Conservation (phyloP, 2,888 invertebrate species). For the Beris morrisii region DNA sequence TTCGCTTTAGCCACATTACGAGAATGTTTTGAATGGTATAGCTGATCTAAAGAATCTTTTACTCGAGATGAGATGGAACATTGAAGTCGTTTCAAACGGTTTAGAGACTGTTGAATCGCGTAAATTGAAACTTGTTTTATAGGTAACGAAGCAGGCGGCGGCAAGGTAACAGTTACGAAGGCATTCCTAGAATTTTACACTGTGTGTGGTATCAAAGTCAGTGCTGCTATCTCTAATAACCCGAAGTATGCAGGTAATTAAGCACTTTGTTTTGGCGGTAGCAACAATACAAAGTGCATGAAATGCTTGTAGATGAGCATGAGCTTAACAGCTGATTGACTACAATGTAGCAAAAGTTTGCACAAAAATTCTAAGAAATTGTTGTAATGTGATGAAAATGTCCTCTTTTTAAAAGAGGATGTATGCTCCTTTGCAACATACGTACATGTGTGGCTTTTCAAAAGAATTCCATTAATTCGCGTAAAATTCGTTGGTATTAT, state of each 20-base stretch:
- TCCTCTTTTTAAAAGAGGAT: too few relatives aligned
- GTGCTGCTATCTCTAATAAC: not conserved
- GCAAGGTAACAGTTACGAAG: conserved; percentile 22
- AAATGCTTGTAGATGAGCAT: not conserved
- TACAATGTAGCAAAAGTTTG: too few relatives aligned
- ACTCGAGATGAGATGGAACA: conserved; percentile 7
- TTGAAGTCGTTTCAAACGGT: conserved; percentile 10
- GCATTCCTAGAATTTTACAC: conserved; percentile 28
- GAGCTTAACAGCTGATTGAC: not conserved
- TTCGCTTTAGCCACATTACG: conserved; percentile 3
- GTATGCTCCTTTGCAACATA: too few relatives aligned
- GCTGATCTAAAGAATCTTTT: conserved; percentile 11
- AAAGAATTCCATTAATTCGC: too few relatives aligned
- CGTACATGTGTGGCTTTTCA: too few relatives aligned
- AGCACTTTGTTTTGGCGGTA: conserved; percentile 18
- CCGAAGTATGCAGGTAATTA: conserved; percentile 7
- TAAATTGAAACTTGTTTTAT: conserved; percentile 29
- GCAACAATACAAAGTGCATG: not conserved
- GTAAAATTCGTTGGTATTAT: too few relatives aligned
- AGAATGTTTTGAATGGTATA: conserved; percentile 18
- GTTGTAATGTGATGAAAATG: too few relatives aligned
- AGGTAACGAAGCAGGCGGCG: not conserved
- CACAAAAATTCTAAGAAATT: too few relatives aligned
- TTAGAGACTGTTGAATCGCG: conserved; percentile 13
- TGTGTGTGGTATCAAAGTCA: conserved; percentile 22